Evolutionary conservation across 2,797 vertebrate species (phyloP), one percentile per base, ranked within the genome.

Genomic region (Rhinichthys osculus): DNA sequence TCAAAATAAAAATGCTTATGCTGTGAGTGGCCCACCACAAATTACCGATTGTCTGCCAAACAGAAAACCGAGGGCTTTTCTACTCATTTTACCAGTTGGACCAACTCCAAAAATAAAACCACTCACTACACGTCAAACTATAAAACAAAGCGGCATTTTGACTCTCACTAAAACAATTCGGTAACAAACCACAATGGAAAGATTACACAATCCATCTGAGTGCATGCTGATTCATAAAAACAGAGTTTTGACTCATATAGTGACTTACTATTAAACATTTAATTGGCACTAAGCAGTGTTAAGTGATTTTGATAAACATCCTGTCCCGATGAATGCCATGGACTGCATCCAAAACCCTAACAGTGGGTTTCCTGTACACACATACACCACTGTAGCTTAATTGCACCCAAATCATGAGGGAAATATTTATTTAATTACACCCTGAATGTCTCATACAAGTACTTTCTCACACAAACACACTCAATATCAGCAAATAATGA

Each of bases 1-100:
- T 90, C 86, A 89, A 90, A 90, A 86, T 82, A 81, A 89, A 89
- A 90, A 90, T 89, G 88, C 88, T 78, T 85, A 47, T 76, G 82
- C 81, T 87, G 85, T 88, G 85, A 90, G 86, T 88, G 86, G 89
- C 71, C 86, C 78, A 85, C 87, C 90, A 84, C 86, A 89, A 90
- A 87, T 27, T 77, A 83, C 66, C 44, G 78, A 85, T 72, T 42
- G 73, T 40, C 86, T 88, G 89, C 87, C 89, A 87, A 82, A 80
- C 85, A 85, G 69, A 90, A 27, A 66, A 47, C 74, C 50, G 42
- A 50, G 85, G 81, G 72, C 82, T 84, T 86, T 89, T 74, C 81
- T 69, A 78, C 84, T 82, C 57, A 64, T 88, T 86, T 89, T 88
- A 89, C 85, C 76, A 88, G 64, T 64, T 89, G 88, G 85, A 87